Base-by-base conservation (phyloP, 2,113 vertebrate genomes). In the Chaetorhynchus papuensis region DNA sequence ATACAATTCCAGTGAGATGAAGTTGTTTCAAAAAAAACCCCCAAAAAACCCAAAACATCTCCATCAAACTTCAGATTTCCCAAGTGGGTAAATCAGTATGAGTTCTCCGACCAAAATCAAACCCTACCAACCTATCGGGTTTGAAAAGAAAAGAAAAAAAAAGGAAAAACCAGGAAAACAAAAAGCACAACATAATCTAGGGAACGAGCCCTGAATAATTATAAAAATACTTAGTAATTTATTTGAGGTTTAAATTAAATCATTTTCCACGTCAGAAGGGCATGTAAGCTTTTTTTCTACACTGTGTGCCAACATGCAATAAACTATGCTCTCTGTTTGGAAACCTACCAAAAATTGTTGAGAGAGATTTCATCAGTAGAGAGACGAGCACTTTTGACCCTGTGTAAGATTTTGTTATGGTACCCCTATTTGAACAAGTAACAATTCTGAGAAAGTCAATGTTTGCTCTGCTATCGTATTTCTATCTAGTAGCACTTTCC, bases 401-500 rank as follows among this genome's bases (percentile, higher is more conserved):
- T 0, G 0, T n/a, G n/a, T 52, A 82, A 56, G 60, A 60, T 83
- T 95, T 83, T 92, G 92, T 94, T 89, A 92, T 12, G 56, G 77
- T 69, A 87, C 80, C 68, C 84, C 53, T 94, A 94, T 88, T 89
- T 91, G 74, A 96, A 91, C 82, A 92, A 96, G 82, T 60, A 83
- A 90, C 82, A 92, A 54, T 92, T 78, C 72, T 30, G 77, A 95
- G 83, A 78, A 95, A 96, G 93, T 83, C 82, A 69, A 14, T 94
- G 91, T 92, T 94, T 91, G 83, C 60, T 52, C 78, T 92, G 68
- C 93, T 93, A 90, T 95, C 15, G 1, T 83, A 88, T 94, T 96
- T 92, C 90, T 83, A 89, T 93, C 91, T 84, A 87, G 84, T 83
- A 96, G 75, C 88, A 52, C 83, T 93, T 96, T 79, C 78, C 89